phyloP scores from a whole-genome alignment of 2,888 invertebrate species.

The Pyrocoelia pectoralis region DNA sequence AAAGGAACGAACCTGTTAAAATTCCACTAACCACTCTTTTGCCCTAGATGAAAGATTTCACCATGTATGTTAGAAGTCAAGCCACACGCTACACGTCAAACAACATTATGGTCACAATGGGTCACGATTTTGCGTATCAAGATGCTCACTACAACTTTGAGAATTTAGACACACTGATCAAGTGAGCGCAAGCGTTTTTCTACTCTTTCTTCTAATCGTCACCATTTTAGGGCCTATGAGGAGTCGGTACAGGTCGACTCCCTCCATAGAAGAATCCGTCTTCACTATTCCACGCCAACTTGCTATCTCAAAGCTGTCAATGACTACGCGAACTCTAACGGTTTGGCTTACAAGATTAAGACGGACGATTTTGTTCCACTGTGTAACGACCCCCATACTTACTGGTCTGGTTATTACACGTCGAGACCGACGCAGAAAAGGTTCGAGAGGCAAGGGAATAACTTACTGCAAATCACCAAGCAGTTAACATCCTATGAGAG shows the following conservation, averaged over 20 bases:
- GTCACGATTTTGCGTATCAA: constrained; percentile 71
- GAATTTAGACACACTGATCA: constrained; percentile 66
- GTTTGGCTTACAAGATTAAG: constrained; percentile 54
- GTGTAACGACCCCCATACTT: constrained; percentile 58
- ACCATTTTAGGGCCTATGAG: neutral
- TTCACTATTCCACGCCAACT: constrained; percentile 83
- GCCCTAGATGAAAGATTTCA: constrained; percentile 51
- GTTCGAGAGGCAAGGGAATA: constrained; percentile 38
- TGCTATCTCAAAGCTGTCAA: constrained; percentile 80
- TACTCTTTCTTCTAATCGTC: neutral
- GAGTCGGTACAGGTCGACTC: constrained; percentile 48
- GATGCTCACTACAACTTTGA: constrained; percentile 66
- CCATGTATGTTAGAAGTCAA: constrained; percentile 48
- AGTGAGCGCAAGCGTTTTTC: too few relatives aligned
- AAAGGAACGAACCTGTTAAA: too few relatives aligned
- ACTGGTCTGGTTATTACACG: constrained; percentile 40
- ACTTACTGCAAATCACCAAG: constrained; percentile 29
- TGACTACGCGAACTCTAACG: constrained; percentile 53
- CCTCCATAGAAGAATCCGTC: constrained; percentile 62
- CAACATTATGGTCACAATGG: constrained; percentile 72
- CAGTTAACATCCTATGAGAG: constrained; percentile 56
- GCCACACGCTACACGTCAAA: constrained; percentile 61
- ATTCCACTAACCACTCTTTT: neutral
- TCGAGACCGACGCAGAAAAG: constrained; percentile 39
- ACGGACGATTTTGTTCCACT: constrained; percentile 73